These are phyloP conservation scores for Arctocebus calabarensis DNA, from an alignment of 2,797 vertebrate species.

Conservation along the genomic window DNA sequence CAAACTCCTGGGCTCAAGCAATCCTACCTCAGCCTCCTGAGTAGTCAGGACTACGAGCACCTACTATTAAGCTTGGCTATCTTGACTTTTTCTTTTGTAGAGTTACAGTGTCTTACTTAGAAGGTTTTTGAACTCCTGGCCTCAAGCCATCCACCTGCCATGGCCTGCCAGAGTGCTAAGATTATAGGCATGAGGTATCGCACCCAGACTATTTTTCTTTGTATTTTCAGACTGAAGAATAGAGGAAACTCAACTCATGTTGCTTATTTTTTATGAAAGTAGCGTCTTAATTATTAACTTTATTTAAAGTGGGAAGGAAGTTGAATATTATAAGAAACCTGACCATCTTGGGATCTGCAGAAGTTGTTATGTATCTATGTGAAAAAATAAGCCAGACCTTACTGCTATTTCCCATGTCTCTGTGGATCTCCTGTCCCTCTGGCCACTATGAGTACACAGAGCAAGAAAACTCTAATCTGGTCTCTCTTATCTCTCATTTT, in stretches of 20 bases:
- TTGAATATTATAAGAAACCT: background rate
- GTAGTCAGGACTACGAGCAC: too few species aligned
- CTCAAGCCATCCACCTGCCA: too few species aligned
- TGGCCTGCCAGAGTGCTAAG: too few species aligned
- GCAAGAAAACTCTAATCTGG: background rate
- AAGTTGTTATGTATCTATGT: background rate
- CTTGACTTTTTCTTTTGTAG: too few species aligned
- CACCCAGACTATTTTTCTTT: background rate
- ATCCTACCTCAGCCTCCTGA: too few species aligned
- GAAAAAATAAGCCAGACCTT: background rate
- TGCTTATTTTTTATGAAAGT: conserved; percentile 4
- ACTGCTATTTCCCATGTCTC: background rate
- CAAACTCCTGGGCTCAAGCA: too few species aligned
- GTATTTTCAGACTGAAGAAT: background rate
- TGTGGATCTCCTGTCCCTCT: background rate
- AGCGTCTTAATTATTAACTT: background rate
- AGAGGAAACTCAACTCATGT: background rate
- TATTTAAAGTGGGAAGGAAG: conserved; percentile 21
- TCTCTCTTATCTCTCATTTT: background rate
- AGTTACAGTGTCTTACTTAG: too few species aligned
- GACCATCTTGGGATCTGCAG: background rate
- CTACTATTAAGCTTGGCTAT: too few species aligned
- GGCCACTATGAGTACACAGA: too few species aligned
- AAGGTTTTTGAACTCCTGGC: too few species aligned
- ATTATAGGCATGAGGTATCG: too few species aligned